Conservation (phyloP, 2,113 vertebrate genomes). For the Gallinago paraguaiae region DNA sequence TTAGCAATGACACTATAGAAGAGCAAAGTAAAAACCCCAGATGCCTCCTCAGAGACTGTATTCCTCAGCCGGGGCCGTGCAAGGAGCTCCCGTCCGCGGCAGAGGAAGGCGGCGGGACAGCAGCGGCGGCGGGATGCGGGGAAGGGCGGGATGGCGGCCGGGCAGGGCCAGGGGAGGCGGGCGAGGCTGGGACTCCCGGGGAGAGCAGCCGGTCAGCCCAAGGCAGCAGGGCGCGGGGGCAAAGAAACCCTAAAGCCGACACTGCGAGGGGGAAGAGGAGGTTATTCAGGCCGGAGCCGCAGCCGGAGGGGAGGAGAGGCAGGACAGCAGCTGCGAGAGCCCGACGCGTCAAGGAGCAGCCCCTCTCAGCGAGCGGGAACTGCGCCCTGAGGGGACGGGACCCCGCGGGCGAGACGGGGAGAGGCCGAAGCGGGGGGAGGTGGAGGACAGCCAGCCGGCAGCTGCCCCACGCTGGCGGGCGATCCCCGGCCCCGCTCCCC, state of each 20-base stretch:
- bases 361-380: not conserved
- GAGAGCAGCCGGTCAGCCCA: not conserved
- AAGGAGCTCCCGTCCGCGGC: not conserved
- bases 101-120: not conserved
- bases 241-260: not conserved
- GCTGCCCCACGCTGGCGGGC: no score
- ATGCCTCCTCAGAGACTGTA: accelerated
- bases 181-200: accelerated
- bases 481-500: not conserved
- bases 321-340: not conserved
- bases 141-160: accelerated
- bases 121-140: not conserved
- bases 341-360: not conserved
- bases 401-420: no score
- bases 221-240: not conserved
- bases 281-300: not conserved
- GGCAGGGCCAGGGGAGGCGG: accelerated
- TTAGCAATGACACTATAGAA: not conserved
- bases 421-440: no score
- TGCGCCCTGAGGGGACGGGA: not conserved
- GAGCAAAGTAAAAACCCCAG: not conserved
- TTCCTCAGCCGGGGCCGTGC: accelerated
- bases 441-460: no score
- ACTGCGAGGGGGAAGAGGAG: no score
- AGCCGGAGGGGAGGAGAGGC: not conserved